Conservation (phyloP, 1,140 invertebrate genomes). For the Cataglyphis hispanica region DNA sequence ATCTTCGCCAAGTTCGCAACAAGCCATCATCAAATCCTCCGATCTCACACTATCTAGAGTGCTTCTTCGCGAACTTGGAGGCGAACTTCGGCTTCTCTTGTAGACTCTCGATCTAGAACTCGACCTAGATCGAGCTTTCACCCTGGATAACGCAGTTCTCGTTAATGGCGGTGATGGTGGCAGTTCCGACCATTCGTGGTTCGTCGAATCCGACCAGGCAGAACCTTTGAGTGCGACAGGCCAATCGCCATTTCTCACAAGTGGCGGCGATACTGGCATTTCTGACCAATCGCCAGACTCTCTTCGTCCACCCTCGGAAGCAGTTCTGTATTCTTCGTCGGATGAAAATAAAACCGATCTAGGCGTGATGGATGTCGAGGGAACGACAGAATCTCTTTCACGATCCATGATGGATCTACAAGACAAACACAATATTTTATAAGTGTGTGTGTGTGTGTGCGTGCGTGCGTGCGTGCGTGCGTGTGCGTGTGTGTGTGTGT, state of each 20-base stretch:
- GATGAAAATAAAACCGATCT: conserved; percentile 92
- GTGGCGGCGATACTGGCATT: conserved; percentile 80
- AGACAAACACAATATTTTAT: background rate
- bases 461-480: too few species aligned
- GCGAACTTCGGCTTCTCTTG: conserved; percentile 89
- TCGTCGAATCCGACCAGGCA: conserved; percentile 80
- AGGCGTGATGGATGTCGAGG: conserved; percentile 89
- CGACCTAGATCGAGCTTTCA: conserved; percentile 91
- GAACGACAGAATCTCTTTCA: conserved; percentile 85
- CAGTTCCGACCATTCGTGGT: conserved; percentile 86
- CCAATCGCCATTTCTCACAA: conserved; percentile 85
- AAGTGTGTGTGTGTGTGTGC: too few species aligned
- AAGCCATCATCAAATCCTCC: conserved; percentile 87
- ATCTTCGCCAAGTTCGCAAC: conserved; percentile 85
- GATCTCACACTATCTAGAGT: conserved; percentile 90
- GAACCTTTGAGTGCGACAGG: conserved; percentile 80
- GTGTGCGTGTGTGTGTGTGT: too few species aligned
- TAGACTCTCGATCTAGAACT: conserved; percentile 86
- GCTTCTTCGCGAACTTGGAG: conserved; percentile 89
- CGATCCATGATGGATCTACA: conserved; percentile 80
- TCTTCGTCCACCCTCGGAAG: conserved; percentile 89
- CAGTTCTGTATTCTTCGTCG: conserved; percentile 94
- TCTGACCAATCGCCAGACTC: conserved; percentile 85
- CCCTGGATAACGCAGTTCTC: conserved; percentile 91
- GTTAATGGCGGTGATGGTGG: conserved; percentile 92